A percentile compares a stretch with the other conserved stretches of the same genome.
These are phyloP conservation scores for Lampris megalopsis DNA, from an alignment of 2,113 vertebrate genomes.

Conservation along the genomic window DNA sequence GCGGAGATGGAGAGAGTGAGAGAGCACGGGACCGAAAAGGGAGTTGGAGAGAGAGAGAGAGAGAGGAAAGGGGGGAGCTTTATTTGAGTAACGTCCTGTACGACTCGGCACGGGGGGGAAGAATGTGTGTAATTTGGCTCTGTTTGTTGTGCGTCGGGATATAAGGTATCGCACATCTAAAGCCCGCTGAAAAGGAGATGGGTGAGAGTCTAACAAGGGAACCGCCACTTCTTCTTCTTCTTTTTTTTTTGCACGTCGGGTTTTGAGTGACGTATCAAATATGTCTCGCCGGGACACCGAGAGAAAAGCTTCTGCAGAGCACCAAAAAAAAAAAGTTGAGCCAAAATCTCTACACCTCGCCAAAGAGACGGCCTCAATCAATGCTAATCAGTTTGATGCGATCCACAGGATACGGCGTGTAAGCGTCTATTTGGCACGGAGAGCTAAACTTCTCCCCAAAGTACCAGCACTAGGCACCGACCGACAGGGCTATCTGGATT, in stretches of 20 bases:
- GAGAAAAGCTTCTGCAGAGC: constrained; percentile 28
- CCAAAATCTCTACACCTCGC: constrained; percentile 4
- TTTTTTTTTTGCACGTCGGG: constrained; percentile 21
- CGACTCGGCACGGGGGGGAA: constrained; percentile 53
- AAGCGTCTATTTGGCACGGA: constrained; percentile 31
- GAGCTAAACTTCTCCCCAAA: background rate
- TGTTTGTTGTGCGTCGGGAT: constrained; percentile 74
- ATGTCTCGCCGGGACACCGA: constrained; percentile 39
- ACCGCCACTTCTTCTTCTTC: constrained; percentile 16
- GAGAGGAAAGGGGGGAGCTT: constrained; percentile 55
- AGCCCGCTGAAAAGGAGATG: constrained; percentile 52
- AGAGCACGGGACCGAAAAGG: constrained; percentile 34
- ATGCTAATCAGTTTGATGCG: constrained; percentile 29
- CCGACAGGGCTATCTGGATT: background rate
- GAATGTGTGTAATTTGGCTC: constrained; percentile 67
- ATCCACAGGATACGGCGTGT: constrained; percentile 14
- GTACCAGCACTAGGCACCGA: background rate
- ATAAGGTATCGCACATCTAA: constrained; percentile 72
- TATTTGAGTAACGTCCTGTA: constrained; percentile 70
- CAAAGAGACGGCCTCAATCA: constrained; percentile 41
- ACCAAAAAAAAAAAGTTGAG: constrained; percentile 8
- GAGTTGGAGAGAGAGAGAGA: constrained; percentile 45
- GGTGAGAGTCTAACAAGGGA: constrained; percentile 20
- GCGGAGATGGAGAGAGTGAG: constrained; percentile 19
- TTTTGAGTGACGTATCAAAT: constrained; percentile 54